phyloP scores from a whole-genome alignment of 2,797 vertebrate genomes.

The Peromyscus nudipes region DNA sequence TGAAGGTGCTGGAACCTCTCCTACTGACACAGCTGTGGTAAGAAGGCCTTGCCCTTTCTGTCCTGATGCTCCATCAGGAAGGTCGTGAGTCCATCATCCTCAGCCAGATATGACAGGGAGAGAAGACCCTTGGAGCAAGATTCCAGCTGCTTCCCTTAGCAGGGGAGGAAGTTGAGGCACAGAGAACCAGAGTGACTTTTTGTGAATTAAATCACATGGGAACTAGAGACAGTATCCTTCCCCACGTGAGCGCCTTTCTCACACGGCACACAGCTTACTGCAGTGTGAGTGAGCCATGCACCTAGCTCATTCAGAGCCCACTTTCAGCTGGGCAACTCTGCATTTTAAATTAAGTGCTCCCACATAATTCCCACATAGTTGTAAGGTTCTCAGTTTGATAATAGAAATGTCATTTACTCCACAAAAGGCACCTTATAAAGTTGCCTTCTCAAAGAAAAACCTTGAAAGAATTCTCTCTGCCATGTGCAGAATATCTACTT shows the following conservation, averaged over 20 bases:
- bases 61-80: background rate
- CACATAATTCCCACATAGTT: slow-evolving; percentile 16
- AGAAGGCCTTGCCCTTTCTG: background rate
- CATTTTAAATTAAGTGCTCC: slow-evolving; percentile 52
- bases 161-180: background rate
- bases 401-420: slow-evolving; percentile 54
- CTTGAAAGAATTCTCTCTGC: slow-evolving; percentile 62
- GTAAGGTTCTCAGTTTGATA: slow-evolving; percentile 49
- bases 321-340: background rate
- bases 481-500: slow-evolving; percentile 76
- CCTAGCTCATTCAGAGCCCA: background rate
- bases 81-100: background rate
- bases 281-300: background rate
- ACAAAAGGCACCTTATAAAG: slow-evolving; percentile 57
- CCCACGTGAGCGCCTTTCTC: background rate
- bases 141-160: background rate
- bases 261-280: background rate
- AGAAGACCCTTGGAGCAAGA: background rate
- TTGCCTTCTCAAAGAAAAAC: slow-evolving; percentile 69
- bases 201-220: background rate
- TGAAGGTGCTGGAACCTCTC: background rate
- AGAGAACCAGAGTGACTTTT: slow-evolving; percentile 31
- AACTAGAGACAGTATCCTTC: background rate
- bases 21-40: too few relatives aligned
- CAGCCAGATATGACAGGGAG: background rate